Conservation (phyloP, 2,113 vertebrate species). For the Hassar affinis region DNA sequence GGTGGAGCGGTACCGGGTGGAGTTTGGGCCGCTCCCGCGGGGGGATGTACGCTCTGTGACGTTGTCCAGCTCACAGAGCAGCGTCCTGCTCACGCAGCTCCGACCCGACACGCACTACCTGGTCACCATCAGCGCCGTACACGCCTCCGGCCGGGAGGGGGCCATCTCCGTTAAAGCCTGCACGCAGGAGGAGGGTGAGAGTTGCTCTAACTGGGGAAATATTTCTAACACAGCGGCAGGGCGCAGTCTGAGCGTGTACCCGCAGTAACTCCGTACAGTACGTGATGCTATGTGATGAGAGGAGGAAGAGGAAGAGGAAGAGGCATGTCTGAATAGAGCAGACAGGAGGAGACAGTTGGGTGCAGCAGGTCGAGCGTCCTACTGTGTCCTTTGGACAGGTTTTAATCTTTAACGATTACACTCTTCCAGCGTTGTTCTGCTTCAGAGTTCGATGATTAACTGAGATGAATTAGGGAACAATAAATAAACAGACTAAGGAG, state of each 20-base stretch:
- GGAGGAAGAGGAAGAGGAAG: background rate
- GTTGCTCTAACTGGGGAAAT: background rate
- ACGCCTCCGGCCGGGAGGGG: slow-evolving; percentile 75
- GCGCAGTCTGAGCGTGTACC: no score
- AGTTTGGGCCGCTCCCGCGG: slow-evolving; percentile 75
- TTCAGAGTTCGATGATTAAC: background rate
- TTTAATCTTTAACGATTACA: background rate
- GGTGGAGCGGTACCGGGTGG: slow-evolving; percentile 73
- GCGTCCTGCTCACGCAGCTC: slow-evolving; percentile 75
- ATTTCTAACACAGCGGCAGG: no score
- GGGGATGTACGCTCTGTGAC: slow-evolving; percentile 63
- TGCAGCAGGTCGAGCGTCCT: no score
- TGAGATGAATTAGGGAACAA: background rate
- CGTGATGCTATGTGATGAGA: no score
- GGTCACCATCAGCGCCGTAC: slow-evolving; percentile 82
- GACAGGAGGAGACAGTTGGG: background rate
- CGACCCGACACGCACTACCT: slow-evolving; percentile 79
- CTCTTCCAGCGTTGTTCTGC: background rate
- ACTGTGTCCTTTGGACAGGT: no score
- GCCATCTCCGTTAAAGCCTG: slow-evolving; percentile 84
- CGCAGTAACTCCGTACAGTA: no score
- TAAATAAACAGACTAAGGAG: no score
- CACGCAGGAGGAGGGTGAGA: slow-evolving; percentile 75
- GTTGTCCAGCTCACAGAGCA: slow-evolving; percentile 65
- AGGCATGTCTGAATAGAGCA: no score